Evolutionary conservation across 2,888 invertebrate genomes (phyloP), one percentile per base, ranked within the genome.

Genomic region (Unio delphinus): DNA sequence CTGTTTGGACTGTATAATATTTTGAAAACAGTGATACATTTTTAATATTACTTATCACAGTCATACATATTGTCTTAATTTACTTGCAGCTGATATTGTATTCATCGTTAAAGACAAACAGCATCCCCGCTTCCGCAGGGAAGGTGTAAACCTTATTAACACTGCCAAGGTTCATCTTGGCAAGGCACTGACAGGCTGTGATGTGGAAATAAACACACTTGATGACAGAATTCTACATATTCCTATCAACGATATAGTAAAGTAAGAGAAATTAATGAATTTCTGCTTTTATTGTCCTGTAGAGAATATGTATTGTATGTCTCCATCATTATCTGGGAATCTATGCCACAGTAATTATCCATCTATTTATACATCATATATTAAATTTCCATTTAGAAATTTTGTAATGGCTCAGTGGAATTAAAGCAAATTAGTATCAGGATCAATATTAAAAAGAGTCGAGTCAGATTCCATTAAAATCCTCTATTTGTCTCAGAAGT

Each of bases 91-190:
- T 73, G 90, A 90, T 80, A 89, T 90, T 74, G 89, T 90, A 28
- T 90, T 90, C 78, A 87, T 89, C 67, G 86, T 90, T 55, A 87
- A 86, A 81, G 90, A 90, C 82, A 90, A 90, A 70, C 84, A 87
- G 55, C 90, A 90, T 75, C 83, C 86, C 20, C 69, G 87, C 65
- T 90, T 90, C 77, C 70, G 86, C 56, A 78, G 90, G 45, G 87
- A 88, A 63, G 90, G 88, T 7, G 66, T 76, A 30, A 85, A 90
- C 76, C 84, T 90, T 55, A 84, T 90, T 65, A 87, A 89, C 82
- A 87, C 86, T 54, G 88, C 89, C 57, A 83, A 86, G 56, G 86
- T 90, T 23, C 84, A 86, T 1, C 85, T 90, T 28, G 88, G 88
- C 61, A 83, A 85, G 64, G 90, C 90, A 20, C 82, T 90, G 59